Evolutionary conservation across 2,797 vertebrate genomes (phyloP), one percentile per base, ranked within the genome.

Genomic region (Poeciliopsis paucimaculata): DNA sequence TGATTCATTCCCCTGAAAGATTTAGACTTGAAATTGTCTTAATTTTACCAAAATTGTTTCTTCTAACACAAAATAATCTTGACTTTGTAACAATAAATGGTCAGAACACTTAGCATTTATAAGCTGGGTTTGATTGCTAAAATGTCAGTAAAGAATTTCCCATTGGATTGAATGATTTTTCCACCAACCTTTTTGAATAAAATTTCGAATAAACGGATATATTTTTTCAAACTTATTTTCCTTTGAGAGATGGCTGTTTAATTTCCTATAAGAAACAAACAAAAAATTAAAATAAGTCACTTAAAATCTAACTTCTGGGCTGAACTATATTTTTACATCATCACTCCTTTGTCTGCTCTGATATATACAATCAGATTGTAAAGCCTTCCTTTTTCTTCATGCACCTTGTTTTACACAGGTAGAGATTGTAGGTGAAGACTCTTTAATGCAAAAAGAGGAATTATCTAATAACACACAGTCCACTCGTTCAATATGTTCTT

Each of bases 391-490:
- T 49, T 0, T 9, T 49, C 43, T 39, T 70, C 34, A 62, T 74
- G 39, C 39, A 57, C 20, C 34, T 15, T 43, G 41, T 66, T n/a
- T 82, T 55, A 77, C 16, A 7, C 45, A 77, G 23, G 64, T 8
- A 55, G 23, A 60, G 71, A 79, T 34, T 20, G 66, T 39, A 36
- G 43, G 39, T 31, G 31, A 77, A 34, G 18, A 57, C 34, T 72
- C 15, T 13, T 23, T 75, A 72, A 80, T 64, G 43, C 76, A 77
- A 20, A 64, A 53, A 68, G 46, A 49, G 51, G 47, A 75, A 82
- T 74, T 57, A 46, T 78, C 45, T 79, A 47, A 60, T 51, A 66
- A 53, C 13, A 66, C 11, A 45, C 20, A 23, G 18, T 64, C 53
- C 26, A 73, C n/a, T 28, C 28, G 26, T 28, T 43, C 11, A 41